Base-by-base conservation (phyloP, 2,113 vertebrate species). In the Taurulus bubalis region DNA sequence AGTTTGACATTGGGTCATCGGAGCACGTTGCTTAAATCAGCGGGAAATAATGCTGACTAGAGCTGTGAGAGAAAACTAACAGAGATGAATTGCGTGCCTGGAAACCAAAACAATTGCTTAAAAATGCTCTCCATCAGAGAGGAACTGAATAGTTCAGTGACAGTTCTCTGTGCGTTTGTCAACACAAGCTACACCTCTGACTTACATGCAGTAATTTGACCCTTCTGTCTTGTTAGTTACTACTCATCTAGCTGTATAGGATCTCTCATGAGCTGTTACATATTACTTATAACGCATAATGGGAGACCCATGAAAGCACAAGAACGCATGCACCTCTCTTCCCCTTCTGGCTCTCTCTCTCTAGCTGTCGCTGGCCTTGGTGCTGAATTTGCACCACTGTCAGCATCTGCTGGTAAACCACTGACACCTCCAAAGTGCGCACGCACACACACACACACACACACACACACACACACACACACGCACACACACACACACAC, bases 381-480 rank as follows among this genome's bases (percentile, higher is more conserved):
- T 78, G 69, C 82, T 80, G 86, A 90, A 78, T 66, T 71, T 18
- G 16, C 70, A 55, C 47, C 55, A 0, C 36, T 59, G 63, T 82
- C 68, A 77, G 71, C 78, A 26, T 71, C 64, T 75, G 68, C 69
- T 32, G 32, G 74, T 79, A 73, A 88, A 90, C 71, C 77, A 83
- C 76, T 68, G 75, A 84, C 67, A 64, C 72, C 18, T 36, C 55
- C 63, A 14, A 24, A 15, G 1, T 20, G n/a, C n/a, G n/a, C n/a
- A n/a, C 2, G 30, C 30, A 32, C 2, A 32, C 2, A 2, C 2
- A 32, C 2, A 32, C 30, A 32, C 2, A 32, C 30, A 2, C 30
- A 32, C 30, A 32, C 30, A 32, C 30, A 56, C n/a, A 40, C 26
- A 49, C 16, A 32, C 30, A 82, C 45, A 77, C 28, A 73, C 24